These are phyloP conservation scores for Marisa cornuarietis DNA, from an alignment of 1,140 invertebrate genomes.

Conservation along the genomic window DNA sequence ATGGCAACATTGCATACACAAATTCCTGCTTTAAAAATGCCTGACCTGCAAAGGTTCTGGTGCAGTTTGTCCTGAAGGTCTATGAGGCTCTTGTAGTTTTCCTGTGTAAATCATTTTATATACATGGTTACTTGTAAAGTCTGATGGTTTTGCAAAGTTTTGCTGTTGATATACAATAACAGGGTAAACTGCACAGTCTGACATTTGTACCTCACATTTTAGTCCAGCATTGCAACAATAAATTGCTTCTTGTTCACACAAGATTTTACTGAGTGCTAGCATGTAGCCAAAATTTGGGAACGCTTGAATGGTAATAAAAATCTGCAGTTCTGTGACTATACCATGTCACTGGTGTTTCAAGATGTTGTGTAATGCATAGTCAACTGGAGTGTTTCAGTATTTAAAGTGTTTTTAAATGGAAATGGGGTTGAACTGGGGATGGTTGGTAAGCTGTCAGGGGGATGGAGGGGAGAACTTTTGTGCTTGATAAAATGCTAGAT, in stretches of 20 bases:
- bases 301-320: too few relatives aligned
- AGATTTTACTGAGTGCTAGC: neutral
- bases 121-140: neutral
- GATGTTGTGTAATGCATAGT: too few relatives aligned
- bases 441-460: too few relatives aligned
- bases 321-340: too few relatives aligned
- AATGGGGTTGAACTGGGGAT: too few relatives aligned
- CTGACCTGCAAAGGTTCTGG: slow-evolving; percentile 90
- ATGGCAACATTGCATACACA: neutral
- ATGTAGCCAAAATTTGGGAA: neutral
- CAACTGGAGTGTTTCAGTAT: too few relatives aligned
- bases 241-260: neutral
- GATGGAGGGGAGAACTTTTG: too few relatives aligned
- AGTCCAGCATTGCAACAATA: neutral
- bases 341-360: too few relatives aligned
- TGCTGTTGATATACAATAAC: neutral
- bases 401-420: too few relatives aligned
- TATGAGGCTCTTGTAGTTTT: slow-evolving; percentile 70
- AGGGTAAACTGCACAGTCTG: too few relatives aligned
- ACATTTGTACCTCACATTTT: too few relatives aligned
- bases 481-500: too few relatives aligned
- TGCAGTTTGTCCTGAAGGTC: slow-evolving; percentile 98
- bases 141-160: neutral
- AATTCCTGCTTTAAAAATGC: neutral
- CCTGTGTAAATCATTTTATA: slow-evolving; percentile 36